phyloP scores from a whole-genome alignment of 2,797 vertebrate species.

The Chaetophractus vellerosus region DNA sequence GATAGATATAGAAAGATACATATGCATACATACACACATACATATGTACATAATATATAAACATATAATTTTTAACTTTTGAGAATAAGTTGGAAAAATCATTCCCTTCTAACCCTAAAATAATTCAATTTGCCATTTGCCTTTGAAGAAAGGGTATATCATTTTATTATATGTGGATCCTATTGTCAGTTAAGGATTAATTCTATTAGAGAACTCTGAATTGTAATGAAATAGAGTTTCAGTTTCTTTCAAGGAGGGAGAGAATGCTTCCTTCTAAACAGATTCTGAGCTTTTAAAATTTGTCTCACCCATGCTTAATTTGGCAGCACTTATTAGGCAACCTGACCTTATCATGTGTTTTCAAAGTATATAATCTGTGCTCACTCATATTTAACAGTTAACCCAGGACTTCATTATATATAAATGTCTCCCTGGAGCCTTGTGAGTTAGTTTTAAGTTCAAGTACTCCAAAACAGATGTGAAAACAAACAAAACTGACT shows the following conservation, averaged over 20 bases:
- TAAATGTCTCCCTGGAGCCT: not conserved
- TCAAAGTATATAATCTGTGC: not conserved
- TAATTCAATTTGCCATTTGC: not conserved
- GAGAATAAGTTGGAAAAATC: not conserved
- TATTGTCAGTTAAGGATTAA: not conserved
- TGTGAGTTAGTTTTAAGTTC: not conserved
- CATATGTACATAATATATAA: not conserved
- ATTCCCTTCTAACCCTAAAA: not conserved
- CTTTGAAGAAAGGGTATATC: not conserved
- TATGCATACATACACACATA: not conserved
- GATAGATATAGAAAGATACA: not conserved
- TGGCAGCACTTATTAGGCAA: not conserved
- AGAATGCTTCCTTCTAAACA: not conserved
- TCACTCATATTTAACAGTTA: not conserved
- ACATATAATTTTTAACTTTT: conserved; percentile 1
- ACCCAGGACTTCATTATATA: not conserved
- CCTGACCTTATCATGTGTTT: not conserved
- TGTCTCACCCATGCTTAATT: not conserved
- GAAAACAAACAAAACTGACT: conserved; percentile 10
- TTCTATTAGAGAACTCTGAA: not conserved
- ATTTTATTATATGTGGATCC: not conserved
- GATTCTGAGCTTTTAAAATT: not conserved
- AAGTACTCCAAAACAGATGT: not conserved
- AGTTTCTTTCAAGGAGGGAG: not conserved
- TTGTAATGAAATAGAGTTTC: not conserved